These are phyloP conservation scores for Cotesia glomerata DNA, from an alignment of 1,140 invertebrate genomes.

Conservation along the genomic window DNA sequence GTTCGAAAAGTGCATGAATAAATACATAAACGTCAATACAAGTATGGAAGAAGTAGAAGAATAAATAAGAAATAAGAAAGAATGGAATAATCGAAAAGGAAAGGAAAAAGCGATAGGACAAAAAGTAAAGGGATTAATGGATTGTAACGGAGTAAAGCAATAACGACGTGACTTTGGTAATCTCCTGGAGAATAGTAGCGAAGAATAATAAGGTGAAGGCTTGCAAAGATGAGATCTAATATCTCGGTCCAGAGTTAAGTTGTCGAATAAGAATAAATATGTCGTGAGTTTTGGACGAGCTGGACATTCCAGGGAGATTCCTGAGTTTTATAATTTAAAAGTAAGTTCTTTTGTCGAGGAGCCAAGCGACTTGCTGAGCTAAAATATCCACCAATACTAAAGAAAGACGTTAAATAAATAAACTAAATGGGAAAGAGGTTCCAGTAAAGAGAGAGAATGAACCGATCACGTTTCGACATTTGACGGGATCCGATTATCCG, in stretches of 20 bases:
- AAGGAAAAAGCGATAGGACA: neutral
- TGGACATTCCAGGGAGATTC: constrained; percentile 27
- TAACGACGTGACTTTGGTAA: constrained; percentile 30
- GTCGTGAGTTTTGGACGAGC: constrained; percentile 28
- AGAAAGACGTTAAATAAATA: neutral
- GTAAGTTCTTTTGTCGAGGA: neutral
- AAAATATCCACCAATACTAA: neutral
- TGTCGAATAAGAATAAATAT: constrained; percentile 29
- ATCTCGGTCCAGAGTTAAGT: constrained; percentile 16
- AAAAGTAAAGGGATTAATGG: constrained; percentile 12
- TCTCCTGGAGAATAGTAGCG: neutral
- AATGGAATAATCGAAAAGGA: too few species aligned
- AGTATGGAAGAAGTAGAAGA: too few species aligned
- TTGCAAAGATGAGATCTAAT: constrained; percentile 28
- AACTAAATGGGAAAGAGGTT: neutral
- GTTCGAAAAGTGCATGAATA: too few species aligned
- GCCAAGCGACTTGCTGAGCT: neutral
- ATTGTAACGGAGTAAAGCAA: constrained; percentile 26
- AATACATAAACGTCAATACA: too few species aligned
- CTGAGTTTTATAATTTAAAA: constrained; percentile 10
- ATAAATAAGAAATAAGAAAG: too few species aligned
- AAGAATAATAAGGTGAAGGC: neutral
- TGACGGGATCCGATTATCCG: constrained; percentile 8
- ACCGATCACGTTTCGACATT: constrained; percentile 15
- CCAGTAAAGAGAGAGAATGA: neutral